Conservation (phyloP, 2,888 invertebrate genomes). For the Subacronicta megacephala region DNA sequence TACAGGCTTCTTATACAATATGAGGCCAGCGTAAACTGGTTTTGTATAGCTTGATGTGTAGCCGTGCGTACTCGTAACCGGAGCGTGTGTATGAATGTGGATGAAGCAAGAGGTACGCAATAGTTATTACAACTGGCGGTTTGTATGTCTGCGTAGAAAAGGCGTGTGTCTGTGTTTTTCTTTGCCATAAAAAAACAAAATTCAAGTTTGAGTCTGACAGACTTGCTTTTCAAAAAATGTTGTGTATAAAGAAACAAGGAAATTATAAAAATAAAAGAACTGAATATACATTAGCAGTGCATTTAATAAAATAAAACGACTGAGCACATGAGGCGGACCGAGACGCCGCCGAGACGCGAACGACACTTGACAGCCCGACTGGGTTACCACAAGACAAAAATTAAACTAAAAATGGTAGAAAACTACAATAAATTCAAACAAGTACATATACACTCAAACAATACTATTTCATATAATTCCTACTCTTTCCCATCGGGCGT, state of each 20-base stretch:
- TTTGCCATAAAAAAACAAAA: too few species aligned
- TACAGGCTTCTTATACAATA: too few species aligned
- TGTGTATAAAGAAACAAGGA: conserved; percentile 41
- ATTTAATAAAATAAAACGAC: conserved; percentile 81
- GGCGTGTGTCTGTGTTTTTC: too few species aligned
- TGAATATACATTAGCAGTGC: conserved; percentile 80
- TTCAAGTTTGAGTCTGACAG: too few species aligned
- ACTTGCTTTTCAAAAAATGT: too few species aligned
- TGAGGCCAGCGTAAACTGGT: too few species aligned
- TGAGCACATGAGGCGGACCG: conserved; percentile 77
- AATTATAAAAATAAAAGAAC: conserved; percentile 65
- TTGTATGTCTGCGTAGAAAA: too few species aligned
- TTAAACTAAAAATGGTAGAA: conserved; percentile 43
- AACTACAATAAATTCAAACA: conserved; percentile 34
- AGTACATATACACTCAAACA: conserved; percentile 31
- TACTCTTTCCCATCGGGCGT: conserved; percentile 11
- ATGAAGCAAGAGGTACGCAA: too few species aligned
- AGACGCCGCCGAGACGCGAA: conserved; percentile 48
- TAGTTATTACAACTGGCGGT: too few species aligned
- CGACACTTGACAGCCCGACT: conserved; percentile 28
- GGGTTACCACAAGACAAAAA: conserved; percentile 36
- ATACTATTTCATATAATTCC: conserved; percentile 26
- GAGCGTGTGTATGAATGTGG: too few species aligned
- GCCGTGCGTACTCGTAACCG: too few species aligned
- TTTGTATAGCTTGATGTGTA: too few species aligned